Evolutionary conservation across 2,113 vertebrate genomes (phyloP), one percentile per base, ranked within the genome.

Genomic region (Austrofundulus limnaeus): DNA sequence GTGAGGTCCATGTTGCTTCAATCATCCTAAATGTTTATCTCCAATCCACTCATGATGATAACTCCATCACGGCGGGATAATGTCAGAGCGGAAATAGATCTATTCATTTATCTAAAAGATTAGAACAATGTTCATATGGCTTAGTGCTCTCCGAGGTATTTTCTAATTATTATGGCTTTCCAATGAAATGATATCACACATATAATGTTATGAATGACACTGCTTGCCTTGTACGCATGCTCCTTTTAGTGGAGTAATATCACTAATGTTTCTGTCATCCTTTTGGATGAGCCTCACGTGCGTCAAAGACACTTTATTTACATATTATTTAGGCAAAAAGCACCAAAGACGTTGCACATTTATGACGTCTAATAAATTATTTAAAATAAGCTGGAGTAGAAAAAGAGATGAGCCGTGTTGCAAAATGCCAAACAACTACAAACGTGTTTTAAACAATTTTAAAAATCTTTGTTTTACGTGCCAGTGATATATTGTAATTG

Each of bases 141-240:
- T 88, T 84, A 89, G 70, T 66, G 6, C 64, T 76, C 62, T 70
- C 2, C 47, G 49, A 61, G 63, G 59, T 57, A 75, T 83, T 82
- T 87, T 90, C 72, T 86, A 89, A 88, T 89, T 69, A 84, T 86
- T 88, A 86, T 62, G 60, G 76, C 62, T 82, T 87, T 87, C 80
- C 54, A 80, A 47, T 72, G 77, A 68, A 85, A 79, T 81, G 87
- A 90, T 88, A 85, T 67, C 77, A 81, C 75, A 78, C 79, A 85
- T 61, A 75, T 59, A 75, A 84, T 75, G 76, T 80, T 82, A 87
- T 85, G 74, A 88, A 85, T 81, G 6, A 82, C 66, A 80, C 78
- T 69, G 70, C 62, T 62, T 64, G 65, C 41, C 43, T 72, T 24
- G 70, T 84, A 75, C 63, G 57, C 60, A 24, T 68, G 66, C 52